Percentiles rank a stretch among this genome's conserved stretches.
Evolutionary conservation across 2,888 invertebrate genomes (phyloP).

Genomic region (Ectemnius lituratus): DNA sequence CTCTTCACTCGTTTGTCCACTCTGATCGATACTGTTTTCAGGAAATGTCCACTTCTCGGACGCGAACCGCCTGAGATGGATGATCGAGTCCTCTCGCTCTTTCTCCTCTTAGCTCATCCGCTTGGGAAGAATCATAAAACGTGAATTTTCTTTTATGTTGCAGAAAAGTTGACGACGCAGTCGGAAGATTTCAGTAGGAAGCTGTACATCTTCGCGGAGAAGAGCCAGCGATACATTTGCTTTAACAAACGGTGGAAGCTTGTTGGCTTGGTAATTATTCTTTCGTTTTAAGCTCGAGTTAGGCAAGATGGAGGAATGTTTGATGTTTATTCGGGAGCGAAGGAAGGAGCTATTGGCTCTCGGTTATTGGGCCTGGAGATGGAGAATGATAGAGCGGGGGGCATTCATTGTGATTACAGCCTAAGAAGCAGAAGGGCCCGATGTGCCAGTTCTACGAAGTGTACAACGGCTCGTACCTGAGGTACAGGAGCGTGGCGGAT

Average conservation of each 20-base stretch:
- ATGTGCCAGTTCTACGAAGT: slow-evolving; percentile 84
- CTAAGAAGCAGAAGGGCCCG: slow-evolving; percentile 81
- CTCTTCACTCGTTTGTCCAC: slow-evolving; percentile 13
- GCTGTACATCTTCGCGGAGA: slow-evolving; percentile 85
- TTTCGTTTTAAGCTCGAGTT: slow-evolving; percentile 44
- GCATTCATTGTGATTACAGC: slow-evolving; percentile 76
- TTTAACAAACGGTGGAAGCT: slow-evolving; percentile 86
- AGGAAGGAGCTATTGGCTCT: neutral
- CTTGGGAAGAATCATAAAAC: no score
- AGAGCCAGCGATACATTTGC: slow-evolving; percentile 87
- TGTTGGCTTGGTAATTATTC: slow-evolving; percentile 82
- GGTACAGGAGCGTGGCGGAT: slow-evolving; percentile 82
- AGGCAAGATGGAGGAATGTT: no score
- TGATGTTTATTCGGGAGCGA: no score
- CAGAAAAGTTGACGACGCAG: slow-evolving; percentile 85
- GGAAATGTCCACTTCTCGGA: no score
- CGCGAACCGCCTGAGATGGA: no score
- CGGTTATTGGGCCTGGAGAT: no score
- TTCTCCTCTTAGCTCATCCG: no score
- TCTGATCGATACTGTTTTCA: no score
- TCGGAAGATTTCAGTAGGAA: slow-evolving; percentile 81
- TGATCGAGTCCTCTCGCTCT: no score
- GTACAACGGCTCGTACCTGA: slow-evolving; percentile 82
- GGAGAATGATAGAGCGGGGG: neutral
- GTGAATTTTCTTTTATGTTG: slow-evolving; percentile 71